Conservation (phyloP, 2,797 vertebrate species). For the Myotis vivesi region DNA sequence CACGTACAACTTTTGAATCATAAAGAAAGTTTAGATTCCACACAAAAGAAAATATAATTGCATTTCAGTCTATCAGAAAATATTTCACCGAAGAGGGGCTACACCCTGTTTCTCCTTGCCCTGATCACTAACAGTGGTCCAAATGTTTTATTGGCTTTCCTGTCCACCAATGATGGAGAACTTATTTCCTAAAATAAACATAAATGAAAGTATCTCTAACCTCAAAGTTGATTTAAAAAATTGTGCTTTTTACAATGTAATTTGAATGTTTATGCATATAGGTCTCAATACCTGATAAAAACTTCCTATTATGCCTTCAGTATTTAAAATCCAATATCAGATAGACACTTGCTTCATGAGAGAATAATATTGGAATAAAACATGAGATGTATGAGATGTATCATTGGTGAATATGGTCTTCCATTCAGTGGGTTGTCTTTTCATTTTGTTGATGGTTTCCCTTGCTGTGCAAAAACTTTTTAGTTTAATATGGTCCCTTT, state of each 20-base stretch:
- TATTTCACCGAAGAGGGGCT: not conserved
- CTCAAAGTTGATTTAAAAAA: slow-evolving; percentile 11
- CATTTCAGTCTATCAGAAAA: not conserved
- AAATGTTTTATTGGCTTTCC: not conserved
- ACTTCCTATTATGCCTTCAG: not conserved
- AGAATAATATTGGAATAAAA: not conserved
- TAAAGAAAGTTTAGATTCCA: not conserved
- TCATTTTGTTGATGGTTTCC: not conserved
- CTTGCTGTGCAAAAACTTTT: not conserved
- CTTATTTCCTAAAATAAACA: not conserved
- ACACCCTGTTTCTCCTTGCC: not conserved
- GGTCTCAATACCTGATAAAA: not conserved
- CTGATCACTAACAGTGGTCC: not conserved
- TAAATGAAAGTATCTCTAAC: not conserved
- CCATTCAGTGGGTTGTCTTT: not conserved
- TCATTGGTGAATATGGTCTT: not conserved
- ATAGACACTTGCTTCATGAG: not conserved
- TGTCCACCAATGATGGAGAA: not conserved
- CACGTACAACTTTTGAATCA: not conserved
- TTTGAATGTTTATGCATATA: not conserved
- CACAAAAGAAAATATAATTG: slow-evolving; percentile 2
- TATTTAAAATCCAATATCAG: slow-evolving; percentile 18
- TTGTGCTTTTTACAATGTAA: not conserved
- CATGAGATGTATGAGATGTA: not conserved
- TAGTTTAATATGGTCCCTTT: not conserved